Percentiles rank a stretch among this genome's conserved stretches.
phyloP scores from a whole-genome alignment of 2,797 vertebrate species.

The Scarus forsteni region DNA sequence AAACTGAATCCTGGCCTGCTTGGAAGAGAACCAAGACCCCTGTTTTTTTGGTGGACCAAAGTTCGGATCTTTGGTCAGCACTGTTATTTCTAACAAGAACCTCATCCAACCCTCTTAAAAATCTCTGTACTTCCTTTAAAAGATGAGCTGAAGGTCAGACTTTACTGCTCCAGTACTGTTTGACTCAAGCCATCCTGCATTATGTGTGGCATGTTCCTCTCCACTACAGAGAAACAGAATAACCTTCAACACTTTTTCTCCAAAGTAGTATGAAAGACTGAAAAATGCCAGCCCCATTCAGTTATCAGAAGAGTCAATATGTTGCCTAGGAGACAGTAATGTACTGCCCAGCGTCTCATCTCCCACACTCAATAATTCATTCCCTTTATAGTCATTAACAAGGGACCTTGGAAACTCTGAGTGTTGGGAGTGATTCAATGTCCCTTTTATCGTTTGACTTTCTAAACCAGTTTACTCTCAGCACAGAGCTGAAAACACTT shows the following conservation, averaged over 20 bases:
- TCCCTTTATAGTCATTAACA: slow-evolving; percentile 40
- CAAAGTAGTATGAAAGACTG: slow-evolving; percentile 1
- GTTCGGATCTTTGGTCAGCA: no score
- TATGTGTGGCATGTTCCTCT: background rate
- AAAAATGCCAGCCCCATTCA: slow-evolving; percentile 18
- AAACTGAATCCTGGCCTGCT: no score
- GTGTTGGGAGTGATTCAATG: slow-evolving; percentile 19
- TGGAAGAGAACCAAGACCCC: no score
- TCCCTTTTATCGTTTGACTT: slow-evolving; percentile 19
- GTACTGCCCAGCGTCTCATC: slow-evolving; percentile 35
- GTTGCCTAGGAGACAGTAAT: slow-evolving; percentile 38
- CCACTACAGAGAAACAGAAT: background rate
- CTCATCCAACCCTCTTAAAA: no score
- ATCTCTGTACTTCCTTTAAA: no score
- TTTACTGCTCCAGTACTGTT: background rate
- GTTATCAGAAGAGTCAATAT: slow-evolving; percentile 45
- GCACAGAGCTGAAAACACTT: background rate
- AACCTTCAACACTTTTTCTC: slow-evolving; percentile 20
- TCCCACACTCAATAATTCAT: slow-evolving; percentile 61
- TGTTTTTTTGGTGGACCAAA: no score
- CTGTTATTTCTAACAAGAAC: no score
- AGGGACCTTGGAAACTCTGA: slow-evolving; percentile 43
- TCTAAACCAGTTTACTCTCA: slow-evolving; percentile 11
- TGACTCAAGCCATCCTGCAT: background rate
- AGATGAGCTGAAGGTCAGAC: background rate